Conservation (phyloP, 1,140 invertebrate genomes). For the Heliconius hewitsoni region DNA sequence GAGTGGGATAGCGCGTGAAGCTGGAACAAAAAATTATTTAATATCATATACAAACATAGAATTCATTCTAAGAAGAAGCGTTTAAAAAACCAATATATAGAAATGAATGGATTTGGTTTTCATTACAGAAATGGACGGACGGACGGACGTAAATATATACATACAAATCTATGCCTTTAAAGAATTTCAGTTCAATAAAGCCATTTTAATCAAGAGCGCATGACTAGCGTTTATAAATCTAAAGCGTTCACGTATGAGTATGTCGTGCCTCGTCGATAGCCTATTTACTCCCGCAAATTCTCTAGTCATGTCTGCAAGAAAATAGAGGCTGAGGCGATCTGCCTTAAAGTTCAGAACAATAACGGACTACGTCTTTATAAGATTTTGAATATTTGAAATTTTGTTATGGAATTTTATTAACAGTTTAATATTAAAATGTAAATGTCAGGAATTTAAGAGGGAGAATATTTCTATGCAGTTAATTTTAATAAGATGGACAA, state of each 20-base stretch:
- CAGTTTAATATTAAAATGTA: not conserved
- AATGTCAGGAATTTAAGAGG: too few relatives aligned
- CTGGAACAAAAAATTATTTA: too few relatives aligned
- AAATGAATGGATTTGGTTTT: not conserved
- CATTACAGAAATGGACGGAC: not conserved
- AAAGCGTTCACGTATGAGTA: not conserved
- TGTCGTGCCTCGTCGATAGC: not conserved
- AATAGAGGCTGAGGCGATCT: not conserved
- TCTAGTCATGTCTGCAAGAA: conserved; percentile 1
- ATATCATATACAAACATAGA: not conserved
- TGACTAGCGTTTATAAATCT: conserved; percentile 8
- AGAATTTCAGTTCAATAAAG: conserved; percentile 1
- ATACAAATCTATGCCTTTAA: not conserved
- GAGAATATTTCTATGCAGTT: too few relatives aligned
- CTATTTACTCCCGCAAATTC: conserved; percentile 7
- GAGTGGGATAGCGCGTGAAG: too few relatives aligned
- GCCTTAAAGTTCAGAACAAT: not conserved
- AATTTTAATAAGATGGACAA: too few relatives aligned
- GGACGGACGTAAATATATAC: not conserved
- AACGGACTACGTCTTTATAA: not conserved
- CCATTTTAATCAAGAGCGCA: not conserved
- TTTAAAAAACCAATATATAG: too few relatives aligned
- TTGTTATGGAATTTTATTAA: not conserved
- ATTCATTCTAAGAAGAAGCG: too few relatives aligned
- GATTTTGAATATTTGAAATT: not conserved